Base-by-base conservation (phyloP, 2,797 vertebrate species). In the Lycodopsis pacificus region DNA sequence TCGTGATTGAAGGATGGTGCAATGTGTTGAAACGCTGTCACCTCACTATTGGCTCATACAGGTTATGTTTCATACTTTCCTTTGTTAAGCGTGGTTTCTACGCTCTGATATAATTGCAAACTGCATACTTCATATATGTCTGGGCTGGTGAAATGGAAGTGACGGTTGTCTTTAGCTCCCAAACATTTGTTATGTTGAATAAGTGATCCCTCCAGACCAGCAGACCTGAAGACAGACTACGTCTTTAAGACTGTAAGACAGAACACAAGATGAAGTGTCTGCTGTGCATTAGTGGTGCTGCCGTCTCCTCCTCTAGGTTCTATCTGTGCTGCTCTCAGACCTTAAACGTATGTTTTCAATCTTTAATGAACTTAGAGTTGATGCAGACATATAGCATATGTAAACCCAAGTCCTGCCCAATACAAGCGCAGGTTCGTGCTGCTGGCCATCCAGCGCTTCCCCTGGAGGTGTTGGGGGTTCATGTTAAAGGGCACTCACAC, bases 1-100 rank as follows among this genome's bases (percentile, higher is more conserved):
- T 57, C 9, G 1, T 73, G 83, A 84, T 58, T 73, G 74, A 71
- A 59, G 54, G 65, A 79, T 86, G 86, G 71, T 84, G 89, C 84
- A 86, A 85, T 56, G 20, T 38, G 7, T 20, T 77, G 77, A 74
- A 86, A 91, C 64, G 38, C 69, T 13, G 4, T 59, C 38, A 79
- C 62, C 12, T 67, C 17, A 7, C 10, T 17, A 17, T 59, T 57
- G 8, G 30, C 54, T 78, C 36, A n/a, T 72, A 49, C 68, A 58
- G 65, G 25, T 65, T 40, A 53, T 30, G 56, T 67, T 53, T 73
- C 5, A 27, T 59, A 40, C 34, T 53, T 68, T 3, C 22, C 25
- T 32, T 13, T 17, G 44, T 32, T 64, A 2, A 46, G 61, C 71
- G 4, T n/a, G 6, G 7, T 70, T 68, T 73, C n/a, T 6, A 8